phyloP scores from a whole-genome alignment of 2,113 vertebrate species.

The Amphiprion ocellaris region DNA sequence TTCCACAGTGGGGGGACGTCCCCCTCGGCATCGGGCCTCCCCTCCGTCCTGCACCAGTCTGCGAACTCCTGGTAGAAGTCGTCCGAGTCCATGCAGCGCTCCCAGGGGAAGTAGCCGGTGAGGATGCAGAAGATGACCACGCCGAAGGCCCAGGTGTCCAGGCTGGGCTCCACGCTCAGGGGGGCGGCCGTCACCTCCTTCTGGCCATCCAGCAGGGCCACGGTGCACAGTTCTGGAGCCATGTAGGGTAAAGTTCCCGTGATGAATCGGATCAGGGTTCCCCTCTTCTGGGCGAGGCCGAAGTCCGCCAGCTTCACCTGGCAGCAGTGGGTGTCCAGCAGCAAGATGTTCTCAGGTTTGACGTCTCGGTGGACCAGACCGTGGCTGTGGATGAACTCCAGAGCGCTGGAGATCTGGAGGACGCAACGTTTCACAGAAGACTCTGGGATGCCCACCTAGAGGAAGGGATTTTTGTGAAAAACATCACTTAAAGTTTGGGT shows the following conservation, averaged over 20 bases:
- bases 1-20: conserved; percentile 89
- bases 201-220: conserved; percentile 77
- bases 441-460: conserved; percentile 91
- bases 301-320: conserved; percentile 94
- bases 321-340: conserved; percentile 88
- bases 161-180: conserved; percentile 88
- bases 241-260: conserved; percentile 93
- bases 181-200: conserved; percentile 78
- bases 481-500: too few relatives aligned
- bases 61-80: conserved; percentile 94
- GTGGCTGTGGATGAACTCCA: conserved; percentile 92
- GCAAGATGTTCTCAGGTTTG: conserved; percentile 94
- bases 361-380: conserved; percentile 94
- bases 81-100: conserved; percentile 86
- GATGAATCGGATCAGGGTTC: conserved; percentile 90
- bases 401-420: conserved; percentile 88
- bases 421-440: conserved; percentile 88
- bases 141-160: conserved; percentile 94
- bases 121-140: conserved; percentile 95
- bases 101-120: conserved; percentile 96
- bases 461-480: neutral
- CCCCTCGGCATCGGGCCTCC: conserved; percentile 63
- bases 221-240: conserved; percentile 88
- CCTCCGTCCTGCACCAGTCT: conserved; percentile 83
- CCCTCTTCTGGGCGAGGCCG: conserved; percentile 90